Percentiles rank a stretch among this genome's conserved stretches.
These are phyloP conservation scores for Eubasilissa regina DNA, from an alignment of 1,140 invertebrate species.

Conservation along the genomic window DNA sequence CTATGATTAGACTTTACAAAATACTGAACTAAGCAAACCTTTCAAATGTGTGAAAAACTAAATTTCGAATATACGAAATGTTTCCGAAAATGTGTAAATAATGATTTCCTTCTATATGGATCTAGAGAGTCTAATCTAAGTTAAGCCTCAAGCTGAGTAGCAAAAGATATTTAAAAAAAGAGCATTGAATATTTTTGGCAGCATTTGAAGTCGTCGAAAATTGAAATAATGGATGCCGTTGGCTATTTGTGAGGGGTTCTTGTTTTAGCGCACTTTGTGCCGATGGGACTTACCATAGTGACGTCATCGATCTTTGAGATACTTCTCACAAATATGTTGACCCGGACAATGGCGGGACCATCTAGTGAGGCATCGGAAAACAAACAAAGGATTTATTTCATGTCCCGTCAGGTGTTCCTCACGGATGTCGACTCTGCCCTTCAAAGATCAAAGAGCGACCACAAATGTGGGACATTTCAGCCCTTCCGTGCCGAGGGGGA, in stretches of 20 bases:
- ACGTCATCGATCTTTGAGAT: conserved; percentile 99
- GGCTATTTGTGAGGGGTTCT: not conserved
- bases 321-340: conserved; percentile 98
- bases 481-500: no score
- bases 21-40: not conserved
- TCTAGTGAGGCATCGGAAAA: conserved; percentile 74
- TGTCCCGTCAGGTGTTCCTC: conserved; percentile 17
- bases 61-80: not conserved
- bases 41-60: not conserved
- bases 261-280: conserved; percentile 53
- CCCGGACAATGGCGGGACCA: conserved; percentile 91
- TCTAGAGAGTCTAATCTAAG: not conserved
- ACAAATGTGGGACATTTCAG: not conserved
- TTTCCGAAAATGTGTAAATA: not conserved
- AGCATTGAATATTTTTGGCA: conserved; percentile 35
- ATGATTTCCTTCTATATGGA: not conserved
- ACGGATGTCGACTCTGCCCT: conserved; percentile 3
- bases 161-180: conserved; percentile 7
- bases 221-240: conserved; percentile 7
- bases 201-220: conserved; percentile 3
- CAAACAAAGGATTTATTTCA: conserved; percentile 57
- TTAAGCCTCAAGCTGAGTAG: not conserved
- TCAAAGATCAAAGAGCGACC: not conserved
- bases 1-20: not conserved
- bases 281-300: conserved; percentile 90